Base-by-base conservation (phyloP, 2,888 invertebrate species). In the Griposia aprilina region DNA sequence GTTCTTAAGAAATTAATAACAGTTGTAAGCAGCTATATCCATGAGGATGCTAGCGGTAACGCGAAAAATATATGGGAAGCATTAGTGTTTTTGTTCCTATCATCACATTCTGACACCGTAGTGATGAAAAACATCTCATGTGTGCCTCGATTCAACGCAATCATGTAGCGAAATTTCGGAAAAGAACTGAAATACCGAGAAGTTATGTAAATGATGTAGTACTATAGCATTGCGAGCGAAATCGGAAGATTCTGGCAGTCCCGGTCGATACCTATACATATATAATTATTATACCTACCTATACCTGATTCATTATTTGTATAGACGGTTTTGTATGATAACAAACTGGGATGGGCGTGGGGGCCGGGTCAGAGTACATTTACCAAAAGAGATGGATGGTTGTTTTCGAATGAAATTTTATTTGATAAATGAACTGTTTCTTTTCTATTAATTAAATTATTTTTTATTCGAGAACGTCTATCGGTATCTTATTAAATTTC, bases 91-190 rank as follows among this genome's bases (percentile, higher is more conserved):
- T 63, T 63, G 7, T 48, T 79, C 62, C 26, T 76, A 59, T 68
- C 65, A 77, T 60, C 84, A 75, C 60, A 77, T 76, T 72, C 69
- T 76, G 76, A 79, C 74, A 76, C 41, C 10, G 26, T 78, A 74
- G 81, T 86, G 74, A 81, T 78, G 75, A 52, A 68, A 70, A 79
- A 80, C 80, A 80, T 63, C 63, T 68, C 78, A 82, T 59, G 41
- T n/a, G n/a, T n/a, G n/a, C n/a, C n/a, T n/a, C n/a, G n/a, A 66
- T 59, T 30, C 26, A 15, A 65, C 36, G 50, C 50, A 55, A 85
- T 52, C 66, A 36, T 41, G 23, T 67, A 26, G 26, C n/a, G 66
- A 70, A 30, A 4, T 15, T 50, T 68, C 26, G 23, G 17, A 45
- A 59, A 62, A 45, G 13, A 41, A 20, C 36, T 68, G 26, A 60